Evolutionary conservation across 2,797 vertebrate species (phyloP).

Genomic region (Sus cebifrons): DNA sequence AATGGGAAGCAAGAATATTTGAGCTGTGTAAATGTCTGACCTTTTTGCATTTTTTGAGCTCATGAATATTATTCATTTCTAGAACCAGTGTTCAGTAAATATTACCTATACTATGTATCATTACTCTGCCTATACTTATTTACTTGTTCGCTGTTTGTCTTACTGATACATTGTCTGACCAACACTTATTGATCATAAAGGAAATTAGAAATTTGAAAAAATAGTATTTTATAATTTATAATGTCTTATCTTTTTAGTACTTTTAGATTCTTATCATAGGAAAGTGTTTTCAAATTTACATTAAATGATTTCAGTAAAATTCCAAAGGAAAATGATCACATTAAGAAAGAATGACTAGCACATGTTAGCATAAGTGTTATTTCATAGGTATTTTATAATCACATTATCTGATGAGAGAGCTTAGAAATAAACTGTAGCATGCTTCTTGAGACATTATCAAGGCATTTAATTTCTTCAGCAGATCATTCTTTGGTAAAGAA

Average conservation of each 20-base stretch:
- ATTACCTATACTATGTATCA: neutral
- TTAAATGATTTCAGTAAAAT: neutral
- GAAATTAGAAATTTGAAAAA: neutral
- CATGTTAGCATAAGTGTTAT: neutral
- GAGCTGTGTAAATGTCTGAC: neutral
- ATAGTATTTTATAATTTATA: no score
- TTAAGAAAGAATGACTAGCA: neutral
- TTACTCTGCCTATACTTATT: neutral
- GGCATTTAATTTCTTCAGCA: neutral
- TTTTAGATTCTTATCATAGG: neutral
- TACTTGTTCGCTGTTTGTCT: neutral
- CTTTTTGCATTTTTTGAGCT: neutral
- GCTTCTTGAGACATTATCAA: neutral
- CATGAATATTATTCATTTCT: neutral
- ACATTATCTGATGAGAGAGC: neutral
- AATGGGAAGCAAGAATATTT: neutral
- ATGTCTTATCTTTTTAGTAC: neutral
- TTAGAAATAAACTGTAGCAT: neutral
- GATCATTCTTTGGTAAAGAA: neutral
- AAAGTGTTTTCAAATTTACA: neutral
- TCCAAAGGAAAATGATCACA: neutral
- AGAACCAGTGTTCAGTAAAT: neutral
- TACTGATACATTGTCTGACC: neutral
- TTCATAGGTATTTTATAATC: neutral
- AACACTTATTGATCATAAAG: neutral